phyloP scores from a whole-genome alignment of 1,140 invertebrate genomes.

The Calephelis nemesis region DNA sequence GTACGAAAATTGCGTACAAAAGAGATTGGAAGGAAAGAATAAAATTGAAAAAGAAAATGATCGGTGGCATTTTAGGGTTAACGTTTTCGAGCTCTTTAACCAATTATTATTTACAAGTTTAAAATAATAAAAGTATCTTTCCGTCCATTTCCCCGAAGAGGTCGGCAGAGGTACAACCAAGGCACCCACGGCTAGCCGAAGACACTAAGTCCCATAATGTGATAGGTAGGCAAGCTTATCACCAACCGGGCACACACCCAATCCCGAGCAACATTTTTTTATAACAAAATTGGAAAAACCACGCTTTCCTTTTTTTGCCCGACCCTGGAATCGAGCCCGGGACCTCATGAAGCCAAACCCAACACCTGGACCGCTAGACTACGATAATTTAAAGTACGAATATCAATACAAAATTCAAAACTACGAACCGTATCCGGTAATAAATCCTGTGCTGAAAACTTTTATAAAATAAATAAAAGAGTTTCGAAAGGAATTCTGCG shows the following conservation, averaged over 20 bases:
- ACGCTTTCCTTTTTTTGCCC: too few species aligned
- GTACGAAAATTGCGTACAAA: constrained; percentile 2
- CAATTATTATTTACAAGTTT: background rate
- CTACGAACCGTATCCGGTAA: constrained; percentile 5
- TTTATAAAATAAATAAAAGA: constrained; percentile 12
- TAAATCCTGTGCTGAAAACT: constrained; percentile 17
- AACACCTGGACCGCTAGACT: too few species aligned
- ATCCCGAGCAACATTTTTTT: too few species aligned
- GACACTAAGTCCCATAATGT: too few species aligned
- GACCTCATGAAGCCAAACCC: too few species aligned
- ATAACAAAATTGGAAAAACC: too few species aligned
- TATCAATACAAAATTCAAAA: background rate
- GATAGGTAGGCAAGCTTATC: too few species aligned
- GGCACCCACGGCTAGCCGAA: too few species aligned
- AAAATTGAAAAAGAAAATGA: background rate
- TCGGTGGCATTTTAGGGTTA: background rate
- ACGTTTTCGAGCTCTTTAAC: background rate
- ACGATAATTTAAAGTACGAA: background rate
- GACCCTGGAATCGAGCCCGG: too few species aligned
- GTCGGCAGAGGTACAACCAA: too few species aligned
- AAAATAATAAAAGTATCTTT: background rate
- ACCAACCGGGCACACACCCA: too few species aligned
- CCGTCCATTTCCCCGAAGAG: too few species aligned
- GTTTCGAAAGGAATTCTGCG: constrained; percentile 15
- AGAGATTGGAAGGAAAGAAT: background rate